Evolutionary conservation across 2,113 vertebrate species (phyloP), one percentile per base, ranked within the genome.

Genomic region (Microcebus tavaratra): DNA sequence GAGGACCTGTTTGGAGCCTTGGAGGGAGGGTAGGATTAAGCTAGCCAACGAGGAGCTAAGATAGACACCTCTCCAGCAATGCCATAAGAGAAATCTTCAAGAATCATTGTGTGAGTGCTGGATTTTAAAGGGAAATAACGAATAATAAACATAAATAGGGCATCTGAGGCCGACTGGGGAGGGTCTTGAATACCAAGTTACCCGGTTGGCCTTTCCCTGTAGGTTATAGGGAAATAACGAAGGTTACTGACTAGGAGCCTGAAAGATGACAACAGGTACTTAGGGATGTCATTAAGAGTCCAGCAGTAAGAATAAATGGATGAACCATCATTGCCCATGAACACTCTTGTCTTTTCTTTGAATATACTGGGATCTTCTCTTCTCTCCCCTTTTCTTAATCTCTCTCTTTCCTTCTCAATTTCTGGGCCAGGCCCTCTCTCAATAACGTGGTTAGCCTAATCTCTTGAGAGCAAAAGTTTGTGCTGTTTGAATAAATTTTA

Each of bases 401-500:
- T 85, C 42, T n/a, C 85, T 48, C 83, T 97, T 96, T 81, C 2
- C 36, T 92, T 96, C 68, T 50, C 55, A 96, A 11, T 2, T 87
- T 79, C 96, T 48, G 31, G 55, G n/a, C 18, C n/a, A 85, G 27
- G 39, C 5, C 0, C 53, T 53, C 73, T 90, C 59, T 25, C 2
- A 86, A 31, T 25, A 78, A 78, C 29, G 72, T 2, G 29, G 55
- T 57, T 78, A 90, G 20, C 10, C 57, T 70, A 78, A 65, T 79
- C 85, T 94, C 96, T 70, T 6, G 0, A 95, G 68, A 90, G 83
- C 15, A 63, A 57, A 90, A 95, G 36, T 67, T 88, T 84, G n/a
- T 88, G 63, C 17, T 50, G 86, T 86, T 90, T 90, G 85, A 95
- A 70, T 96, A 93, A 97, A 72, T 80, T 83, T 84, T 95, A 63